A percentile compares a stretch with the other conserved stretches of the same genome.
Evolutionary conservation across 1,140 invertebrate species (phyloP).

Genomic region (Archegozetes longisetosus): DNA sequence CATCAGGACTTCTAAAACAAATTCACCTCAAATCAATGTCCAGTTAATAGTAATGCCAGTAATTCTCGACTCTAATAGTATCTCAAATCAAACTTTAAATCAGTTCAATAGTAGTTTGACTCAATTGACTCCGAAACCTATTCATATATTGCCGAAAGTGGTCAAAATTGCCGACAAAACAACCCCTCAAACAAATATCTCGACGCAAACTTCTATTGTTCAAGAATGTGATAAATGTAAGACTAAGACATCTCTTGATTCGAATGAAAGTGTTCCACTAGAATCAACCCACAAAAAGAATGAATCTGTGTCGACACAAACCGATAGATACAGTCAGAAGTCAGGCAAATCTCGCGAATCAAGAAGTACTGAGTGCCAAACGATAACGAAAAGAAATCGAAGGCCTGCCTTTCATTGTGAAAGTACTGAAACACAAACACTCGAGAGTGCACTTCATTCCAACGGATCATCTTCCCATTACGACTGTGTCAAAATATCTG

Average conservation of each 20-base stretch:
- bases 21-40: background rate
- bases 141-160: background rate
- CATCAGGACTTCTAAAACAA: constrained; percentile 4
- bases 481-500: background rate
- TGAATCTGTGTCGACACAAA: background rate
- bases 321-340: background rate
- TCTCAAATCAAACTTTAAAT: background rate
- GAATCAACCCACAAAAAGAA: background rate
- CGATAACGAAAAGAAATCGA: constrained; percentile 6
- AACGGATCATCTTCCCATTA: background rate
- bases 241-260: background rate
- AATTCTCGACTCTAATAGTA: background rate
- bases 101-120: no score
- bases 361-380: constrained; percentile 11
- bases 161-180: background rate
- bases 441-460: background rate
- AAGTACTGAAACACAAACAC: constrained; percentile 13
- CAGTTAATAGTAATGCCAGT: background rate
- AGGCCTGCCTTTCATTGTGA: background rate
- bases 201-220: background rate
- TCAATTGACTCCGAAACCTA: no score
- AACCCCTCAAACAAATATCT: background rate
- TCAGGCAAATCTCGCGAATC: background rate
- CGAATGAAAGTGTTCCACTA: no score
- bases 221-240: background rate